A percentile compares a stretch with the other conserved stretches of the same genome.
These are phyloP conservation scores for Conus canariensis DNA, from an alignment of 2,888 invertebrate species.

Conservation along the genomic window DNA sequence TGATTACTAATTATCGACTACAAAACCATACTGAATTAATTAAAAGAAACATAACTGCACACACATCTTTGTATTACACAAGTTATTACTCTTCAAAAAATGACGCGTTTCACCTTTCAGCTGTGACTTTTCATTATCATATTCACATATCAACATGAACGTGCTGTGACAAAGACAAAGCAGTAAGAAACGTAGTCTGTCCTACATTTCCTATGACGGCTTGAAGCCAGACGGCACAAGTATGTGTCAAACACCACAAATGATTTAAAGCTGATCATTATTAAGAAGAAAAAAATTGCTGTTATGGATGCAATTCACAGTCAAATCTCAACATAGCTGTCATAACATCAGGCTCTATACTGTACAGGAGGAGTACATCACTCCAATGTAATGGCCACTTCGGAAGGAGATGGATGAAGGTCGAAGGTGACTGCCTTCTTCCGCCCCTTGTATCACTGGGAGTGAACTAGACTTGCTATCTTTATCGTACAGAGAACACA, in stretches of 20 bases:
- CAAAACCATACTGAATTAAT: conserved; percentile 22
- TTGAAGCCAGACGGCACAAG: background rate
- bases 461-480: background rate
- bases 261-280: conserved; percentile 21
- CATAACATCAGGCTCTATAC: background rate
- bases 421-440: background rate
- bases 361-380: background rate
- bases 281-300: background rate
- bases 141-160: background rate
- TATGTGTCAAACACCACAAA: background rate
- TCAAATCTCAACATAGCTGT: background rate
- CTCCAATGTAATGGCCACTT: background rate
- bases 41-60: background rate
- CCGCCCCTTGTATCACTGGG: background rate
- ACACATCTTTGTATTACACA: background rate
- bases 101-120: background rate
- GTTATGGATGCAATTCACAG: background rate
- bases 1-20: conserved; percentile 34
- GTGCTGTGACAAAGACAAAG: background rate
- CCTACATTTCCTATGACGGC: background rate
- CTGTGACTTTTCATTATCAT: background rate
- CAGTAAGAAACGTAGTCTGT: background rate
- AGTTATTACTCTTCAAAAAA: conserved; percentile 9
- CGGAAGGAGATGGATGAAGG: background rate
- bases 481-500: background rate